phyloP scores from a whole-genome alignment of 2,888 invertebrate genomes.

The Eudemis profundana region DNA sequence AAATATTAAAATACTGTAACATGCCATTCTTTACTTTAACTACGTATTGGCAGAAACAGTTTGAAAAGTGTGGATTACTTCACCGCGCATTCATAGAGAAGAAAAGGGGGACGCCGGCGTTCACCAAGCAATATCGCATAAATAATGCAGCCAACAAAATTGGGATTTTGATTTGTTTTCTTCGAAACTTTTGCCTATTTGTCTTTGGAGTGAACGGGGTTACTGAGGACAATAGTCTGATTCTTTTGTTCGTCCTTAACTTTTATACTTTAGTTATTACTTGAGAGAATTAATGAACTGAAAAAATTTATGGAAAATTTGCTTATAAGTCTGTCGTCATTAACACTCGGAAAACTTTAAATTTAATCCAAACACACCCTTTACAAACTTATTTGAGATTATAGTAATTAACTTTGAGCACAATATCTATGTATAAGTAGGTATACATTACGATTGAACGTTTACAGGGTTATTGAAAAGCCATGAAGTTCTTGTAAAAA shows the following conservation, averaged over 20 bases:
- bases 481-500: constrained; percentile 17
- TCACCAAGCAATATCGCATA: constrained; percentile 81
- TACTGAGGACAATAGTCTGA: constrained; percentile 63
- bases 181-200: constrained; percentile 78
- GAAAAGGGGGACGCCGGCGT: constrained; percentile 77
- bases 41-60: constrained; percentile 69
- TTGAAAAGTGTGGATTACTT: constrained; percentile 71
- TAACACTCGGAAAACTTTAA: constrained; percentile 6
- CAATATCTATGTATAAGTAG: too few species aligned
- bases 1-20: constrained; percentile 14
- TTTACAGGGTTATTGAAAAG: constrained; percentile 13
- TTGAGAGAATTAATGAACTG: constrained; percentile 59
- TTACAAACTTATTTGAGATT: not conserved
- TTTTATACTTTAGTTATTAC: constrained; percentile 50
- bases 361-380: not conserved
- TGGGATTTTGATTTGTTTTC: constrained; percentile 85
- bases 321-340: constrained; percentile 3
- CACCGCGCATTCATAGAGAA: constrained; percentile 72
- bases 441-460: not conserved
- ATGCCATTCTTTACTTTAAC: constrained; percentile 32
- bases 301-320: constrained; percentile 60
- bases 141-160: constrained; percentile 83
- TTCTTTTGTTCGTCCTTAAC: constrained; percentile 58
- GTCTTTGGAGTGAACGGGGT: constrained; percentile 66
- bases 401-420: not conserved